Base-by-base conservation (phyloP, 2,797 vertebrate species). In the Thalassophryne amazonica region DNA sequence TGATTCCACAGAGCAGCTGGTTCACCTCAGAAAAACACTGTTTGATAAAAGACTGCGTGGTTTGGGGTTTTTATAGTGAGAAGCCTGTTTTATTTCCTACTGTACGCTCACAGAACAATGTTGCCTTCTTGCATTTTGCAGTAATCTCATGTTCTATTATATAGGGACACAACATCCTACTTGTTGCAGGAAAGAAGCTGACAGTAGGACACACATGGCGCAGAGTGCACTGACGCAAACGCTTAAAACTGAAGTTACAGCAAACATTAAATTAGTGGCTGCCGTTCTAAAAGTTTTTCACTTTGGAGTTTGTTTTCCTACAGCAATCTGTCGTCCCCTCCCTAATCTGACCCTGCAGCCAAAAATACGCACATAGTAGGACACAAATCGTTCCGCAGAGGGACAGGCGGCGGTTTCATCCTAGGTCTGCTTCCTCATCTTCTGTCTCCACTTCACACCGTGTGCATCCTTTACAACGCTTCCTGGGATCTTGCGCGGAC, bases 31-130 rank as follows among this genome's bases (percentile, higher is more conserved):
- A 58, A 27, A 62, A 60, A 64, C 60, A 48, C 43, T 28, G 37
- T 52, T 48, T 61, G 38, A 58, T 72, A 55, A 35, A 41, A 60
- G 62, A 70, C 70, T 57, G 70, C 66, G 71, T 65, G 69, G 64
- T 63, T 46, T 33, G 54, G 47, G 48, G 1, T 27, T 57, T 69
- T 51, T 49, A 56, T 50, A 35, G 34, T 69, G 28, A 72, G 35
- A 68, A 70, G 41, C 73, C 46, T 42, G 57, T 71, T 82, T 78
- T 42, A 57, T 71, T 82, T 78, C 60, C 59, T 75, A 48, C 30
- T n/a, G 36, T 30, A 34, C 1, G 1, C 38, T 25, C 31, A 38
- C 13, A 29, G 13, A 32, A 38, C 11, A 10, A 46, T 10, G 9
- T 10, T 36, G 33, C 36, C 38, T 22, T 55, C 29, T n/a, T 6